Evolutionary conservation across 2,797 vertebrate genomes (phyloP).

Genomic region (Rhynchonycteris naso): DNA sequence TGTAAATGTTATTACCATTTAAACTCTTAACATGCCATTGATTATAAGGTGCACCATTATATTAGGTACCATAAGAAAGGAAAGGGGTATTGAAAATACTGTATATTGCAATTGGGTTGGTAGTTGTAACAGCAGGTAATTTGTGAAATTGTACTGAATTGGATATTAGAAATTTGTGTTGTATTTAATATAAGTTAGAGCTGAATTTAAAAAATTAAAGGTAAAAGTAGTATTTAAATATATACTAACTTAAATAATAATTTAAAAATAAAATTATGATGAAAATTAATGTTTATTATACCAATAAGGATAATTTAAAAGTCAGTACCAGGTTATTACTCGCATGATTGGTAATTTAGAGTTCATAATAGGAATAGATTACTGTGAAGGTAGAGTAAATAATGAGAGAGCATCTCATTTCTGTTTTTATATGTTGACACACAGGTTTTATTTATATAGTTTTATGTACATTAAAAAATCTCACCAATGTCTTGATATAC

Average conservation of each 20-base stretch:
- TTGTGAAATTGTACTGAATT: not conserved
- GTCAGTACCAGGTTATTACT: not conserved
- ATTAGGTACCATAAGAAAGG: conserved; percentile 29
- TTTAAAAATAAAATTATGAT: conserved; percentile 16
- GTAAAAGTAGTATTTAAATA: conserved; percentile 46
- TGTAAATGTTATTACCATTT: not conserved
- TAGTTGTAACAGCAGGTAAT: not conserved
- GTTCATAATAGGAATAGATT: not conserved
- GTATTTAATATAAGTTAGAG: conserved; percentile 42
- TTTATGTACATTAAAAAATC: conserved; percentile 52
- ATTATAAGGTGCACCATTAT: not conserved
- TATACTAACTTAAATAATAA: not conserved
- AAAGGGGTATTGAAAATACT: not conserved
- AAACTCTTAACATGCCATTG: not conserved
- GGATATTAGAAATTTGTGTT: not conserved
- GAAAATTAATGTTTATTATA: conserved; percentile 42
- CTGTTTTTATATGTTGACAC: conserved; percentile 38
- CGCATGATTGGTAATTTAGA: not conserved
- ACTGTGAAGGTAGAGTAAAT: not conserved
- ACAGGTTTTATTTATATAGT: conserved; percentile 37
- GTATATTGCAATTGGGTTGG: not conserved
- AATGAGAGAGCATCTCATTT: not conserved
- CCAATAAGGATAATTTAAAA: conserved; percentile 32
- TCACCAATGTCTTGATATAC: conserved; percentile 43
- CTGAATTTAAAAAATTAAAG: conserved; percentile 36